Evolutionary conservation across 2,888 invertebrate species (phyloP), one percentile per base, ranked within the genome.

Genomic region (Drosophila infuscata): DNA sequence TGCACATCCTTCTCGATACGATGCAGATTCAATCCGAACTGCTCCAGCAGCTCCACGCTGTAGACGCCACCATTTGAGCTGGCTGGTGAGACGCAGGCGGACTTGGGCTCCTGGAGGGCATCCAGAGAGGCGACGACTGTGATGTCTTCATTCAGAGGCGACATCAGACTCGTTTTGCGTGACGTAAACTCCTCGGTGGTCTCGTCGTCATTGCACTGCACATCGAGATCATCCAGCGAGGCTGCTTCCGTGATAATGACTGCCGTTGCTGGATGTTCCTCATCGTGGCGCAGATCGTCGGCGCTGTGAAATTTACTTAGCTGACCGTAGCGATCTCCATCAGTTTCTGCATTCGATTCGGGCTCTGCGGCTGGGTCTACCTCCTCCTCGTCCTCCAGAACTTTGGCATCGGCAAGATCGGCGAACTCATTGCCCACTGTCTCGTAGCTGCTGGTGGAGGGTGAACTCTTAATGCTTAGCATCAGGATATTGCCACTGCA

Each of bases 1-100:
- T 98, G 98, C 1, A 99, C 99, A 92, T 99, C 99, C 92, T 99
- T 99, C 91, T 99, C 99, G 81, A 99, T 99, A 46, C 99, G 95
- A 92, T 99, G 98, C 32, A 99, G 93, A 91, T 99, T 99, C 59
- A 98, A 92, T 0, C 97, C 98, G 86, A 97, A 97, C 43, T 95
- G 95, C 88, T 97, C 98, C 74, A 98, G 94, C 57, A 98, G 93
- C 92, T 98, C 98, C 93, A 97, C 97, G 86, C 96, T 96, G 91
- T 97, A 98, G 41, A 97, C 96, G 1, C 98, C 98, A 0, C 98
- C 98, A 92, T 97, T 97, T n/a, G 97, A 97, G 88, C 97, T 97
- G 17, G 97, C 97, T 0, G 98, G 97, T 0, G 97, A 97, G 5
- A 96, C 96, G 87, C 97, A 97, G 46, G 95, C 95, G 0, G 96